Evolutionary conservation across 1,140 invertebrate species (phyloP).

Genomic region (Drosophila nigromelanica): DNA sequence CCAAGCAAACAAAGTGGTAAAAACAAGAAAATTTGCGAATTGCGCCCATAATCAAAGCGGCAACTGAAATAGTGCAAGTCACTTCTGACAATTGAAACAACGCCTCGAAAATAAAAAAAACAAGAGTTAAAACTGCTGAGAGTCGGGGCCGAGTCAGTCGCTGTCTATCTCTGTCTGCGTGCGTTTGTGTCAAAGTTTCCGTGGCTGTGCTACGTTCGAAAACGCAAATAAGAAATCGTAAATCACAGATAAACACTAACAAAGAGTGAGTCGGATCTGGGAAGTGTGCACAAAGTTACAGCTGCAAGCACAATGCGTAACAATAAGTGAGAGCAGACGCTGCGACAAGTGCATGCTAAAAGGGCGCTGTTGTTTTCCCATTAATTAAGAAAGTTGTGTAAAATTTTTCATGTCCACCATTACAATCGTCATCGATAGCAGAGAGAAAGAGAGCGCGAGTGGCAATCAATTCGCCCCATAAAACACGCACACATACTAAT

Average conservation of each 20-base stretch:
- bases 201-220: conserved; percentile 54
- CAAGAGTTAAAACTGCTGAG: conserved; percentile 46
- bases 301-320: conserved; percentile 57
- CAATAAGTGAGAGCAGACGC: not conserved
- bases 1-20: conserved; percentile 35
- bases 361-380: conserved; percentile 54
- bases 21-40: conserved; percentile 14
- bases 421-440: conserved; percentile 61
- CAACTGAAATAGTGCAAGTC: conserved; percentile 30
- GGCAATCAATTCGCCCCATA: conserved; percentile 45
- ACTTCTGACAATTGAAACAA: conserved; percentile 17
- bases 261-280: conserved; percentile 25
- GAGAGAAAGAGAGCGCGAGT: conserved; percentile 57
- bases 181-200: conserved; percentile 63
- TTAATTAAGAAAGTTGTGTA: conserved; percentile 82
- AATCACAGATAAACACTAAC: conserved; percentile 49
- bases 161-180: conserved; percentile 69
- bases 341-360: conserved; percentile 8
- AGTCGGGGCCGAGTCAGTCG: conserved; percentile 54
- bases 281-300: conserved; percentile 38
- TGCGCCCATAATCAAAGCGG: not conserved
- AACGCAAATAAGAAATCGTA: conserved; percentile 57
- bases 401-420: conserved; percentile 76
- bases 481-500: conserved; percentile 29
- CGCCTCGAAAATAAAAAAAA: conserved; percentile 59